Evolutionary conservation across 2,888 invertebrate genomes (phyloP), one percentile per base, ranked within the genome.

Genomic region (Branchellion lobata): DNA sequence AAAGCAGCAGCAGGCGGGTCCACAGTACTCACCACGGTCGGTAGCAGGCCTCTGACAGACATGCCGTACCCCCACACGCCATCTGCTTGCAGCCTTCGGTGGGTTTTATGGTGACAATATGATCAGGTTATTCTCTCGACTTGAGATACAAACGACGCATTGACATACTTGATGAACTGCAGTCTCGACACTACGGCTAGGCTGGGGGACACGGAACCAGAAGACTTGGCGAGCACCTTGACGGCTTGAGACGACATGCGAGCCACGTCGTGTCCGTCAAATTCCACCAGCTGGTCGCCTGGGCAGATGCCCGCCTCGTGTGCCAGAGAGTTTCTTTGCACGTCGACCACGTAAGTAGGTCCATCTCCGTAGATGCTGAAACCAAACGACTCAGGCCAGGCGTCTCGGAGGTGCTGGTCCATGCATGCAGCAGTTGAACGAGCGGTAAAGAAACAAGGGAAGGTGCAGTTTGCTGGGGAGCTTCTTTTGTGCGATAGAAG

Each of bases 361-460:
- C 87, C 86, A n/a, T 83, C 82, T 5, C 87, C 87, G 76, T 84
- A 82, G 33, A 87, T 85, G 76, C 84, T 84, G 82, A 87, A 87
- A 18, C 87, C 87, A 83, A 83, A 86, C 21, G 83, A 80, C 76
- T 84, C 84, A 2, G 87, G 87, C 87, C 87, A 87, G 57, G 31
- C 33, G 8, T 36, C 57, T 34, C 36, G 29, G 34, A 77, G 53
- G 11, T 24, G 18, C 31, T 65, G 33, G 29, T 77, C 36, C 77
- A 77, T 77, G 5, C 61, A 57, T 18, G 14, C 11, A 47, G 18
- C 18, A 47, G 11, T 47, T 47, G 47, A 47, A 47, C 47, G 18
- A 8, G 8, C 47, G 18, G 8, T n/a, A n/a, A n/a, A n/a, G n/a
- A n/a, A n/a, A n/a, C n/a, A n/a, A n/a, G n/a, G n/a, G n/a, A n/a